These are phyloP conservation scores for Crambe crambe DNA, from an alignment of 37 sponge, comb jelly and placozoan species.

Conservation along the genomic window DNA sequence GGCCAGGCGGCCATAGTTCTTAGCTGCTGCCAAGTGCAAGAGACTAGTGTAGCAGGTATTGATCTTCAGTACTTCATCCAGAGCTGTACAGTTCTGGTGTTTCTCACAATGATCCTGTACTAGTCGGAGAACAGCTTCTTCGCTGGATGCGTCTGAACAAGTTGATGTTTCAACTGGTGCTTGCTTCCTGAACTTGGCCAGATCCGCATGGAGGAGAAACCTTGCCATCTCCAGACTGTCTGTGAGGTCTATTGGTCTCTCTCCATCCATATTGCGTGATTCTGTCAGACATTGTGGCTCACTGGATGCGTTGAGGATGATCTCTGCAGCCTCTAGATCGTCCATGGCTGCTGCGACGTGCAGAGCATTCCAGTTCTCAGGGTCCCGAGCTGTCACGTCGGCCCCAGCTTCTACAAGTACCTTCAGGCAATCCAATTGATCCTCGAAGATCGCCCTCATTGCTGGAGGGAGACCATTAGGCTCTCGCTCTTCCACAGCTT, in stretches of 20 bases:
- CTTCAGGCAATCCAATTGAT: constrained; percentile 43
- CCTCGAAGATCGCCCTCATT: constrained; percentile 69
- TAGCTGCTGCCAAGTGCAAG: constrained; percentile 69
- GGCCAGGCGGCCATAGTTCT: constrained; percentile 62
- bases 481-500: constrained; percentile 46
- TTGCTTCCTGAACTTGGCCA: constrained; percentile 34
- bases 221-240: constrained; percentile 68
- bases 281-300: constrained; percentile 22
- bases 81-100: constrained; percentile 14
- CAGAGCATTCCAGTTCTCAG: constrained; percentile 67
- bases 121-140: constrained; percentile 18
- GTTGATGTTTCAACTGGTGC: background rate
- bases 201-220: constrained; percentile 60
- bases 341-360: constrained; percentile 76
- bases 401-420: constrained; percentile 60
- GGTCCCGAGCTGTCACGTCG: constrained; percentile 47
- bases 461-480: constrained; percentile 63
- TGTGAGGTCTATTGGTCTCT: constrained; percentile 68
- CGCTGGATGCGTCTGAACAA: background rate
- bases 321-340: constrained; percentile 60
- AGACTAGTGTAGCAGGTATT: constrained; percentile 44
- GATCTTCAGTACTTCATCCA: constrained; percentile 27
- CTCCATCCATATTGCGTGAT: constrained; percentile 49
- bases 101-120: constrained; percentile 23
- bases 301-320: constrained; percentile 24